Conservation (phyloP, 2,888 invertebrate genomes). For the Andrena bucephala region DNA sequence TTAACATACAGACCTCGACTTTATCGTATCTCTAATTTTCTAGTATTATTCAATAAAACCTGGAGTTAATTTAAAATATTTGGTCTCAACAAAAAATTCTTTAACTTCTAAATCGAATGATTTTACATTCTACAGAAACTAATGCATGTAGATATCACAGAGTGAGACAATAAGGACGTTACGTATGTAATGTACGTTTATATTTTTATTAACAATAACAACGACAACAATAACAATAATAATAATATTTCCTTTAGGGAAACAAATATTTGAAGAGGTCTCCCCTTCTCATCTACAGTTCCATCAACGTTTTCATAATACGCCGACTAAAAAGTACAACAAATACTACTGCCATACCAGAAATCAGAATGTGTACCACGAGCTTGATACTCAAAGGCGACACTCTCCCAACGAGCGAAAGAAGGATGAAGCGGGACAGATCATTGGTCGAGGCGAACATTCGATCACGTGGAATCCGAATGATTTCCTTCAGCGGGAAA, state of each 20-base stretch:
- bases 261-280: background rate
- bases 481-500: constrained; percentile 60
- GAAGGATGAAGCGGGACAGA: background rate
- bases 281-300: background rate
- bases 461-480: constrained; percentile 53
- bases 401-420: background rate
- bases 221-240: too few species aligned
- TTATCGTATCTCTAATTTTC: too few species aligned
- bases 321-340: background rate
- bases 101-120: too few species aligned
- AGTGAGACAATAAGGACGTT: too few species aligned
- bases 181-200: too few species aligned
- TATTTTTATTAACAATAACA: too few species aligned
- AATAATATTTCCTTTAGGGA: background rate
- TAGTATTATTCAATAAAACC: too few species aligned
- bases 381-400: background rate
- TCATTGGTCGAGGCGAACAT: background rate
- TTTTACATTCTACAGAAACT: too few species aligned
- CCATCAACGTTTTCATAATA: background rate
- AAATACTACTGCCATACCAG: constrained; percentile 19
- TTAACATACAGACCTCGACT: too few species aligned
- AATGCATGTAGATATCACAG: too few species aligned
- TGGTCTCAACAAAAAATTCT: too few species aligned
- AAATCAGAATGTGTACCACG: constrained; percentile 3
- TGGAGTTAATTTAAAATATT: too few species aligned